Evolutionary conservation across 2,797 vertebrate genomes (phyloP), one percentile per base, ranked within the genome.

Genomic region (Pteronotus mesoamericanus): DNA sequence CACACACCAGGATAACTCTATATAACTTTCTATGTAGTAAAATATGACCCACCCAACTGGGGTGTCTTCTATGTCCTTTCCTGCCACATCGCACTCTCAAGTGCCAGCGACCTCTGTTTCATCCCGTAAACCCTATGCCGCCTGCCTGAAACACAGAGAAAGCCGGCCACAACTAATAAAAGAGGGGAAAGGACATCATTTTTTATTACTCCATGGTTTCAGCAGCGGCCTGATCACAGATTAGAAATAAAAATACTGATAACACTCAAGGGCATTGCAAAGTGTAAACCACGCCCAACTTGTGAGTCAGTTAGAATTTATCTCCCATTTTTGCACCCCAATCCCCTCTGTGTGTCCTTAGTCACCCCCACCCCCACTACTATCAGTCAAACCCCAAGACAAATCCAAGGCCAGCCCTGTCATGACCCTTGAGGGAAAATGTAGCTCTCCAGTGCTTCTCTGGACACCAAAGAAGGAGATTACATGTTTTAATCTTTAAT

Each of bases 401-500:
- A 95, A 91, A 96, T 61, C 79, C 74, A 85, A 66, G 57, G 21
- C 24, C 55, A 86, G 72, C 29, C 37, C 48, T 15, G n/a, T 84
- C 94, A 48, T 1, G 26, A 92, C 61, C 37, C 72, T 94, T 2
- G 0, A 66, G 29, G 16, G 24, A 32, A 66, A 91, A 83, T 59
- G 51, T 14, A 55, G 15, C 19, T 93, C 19, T 94, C 64, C 71
- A 29, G 57, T 9, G 14, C 59, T 71, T 71, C 51, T 69, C 22
- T 84, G 19, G 95, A 77, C 37, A 79, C 22, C 53, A 95, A 79
- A 75, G 22, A 87, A 94, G 48, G 24, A 84, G 72, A 91, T 53
- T 48, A 72, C 12, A 55, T 34, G 61, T 37, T 71, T 91, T 77
- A n/a, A 53, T 64, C 26, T 61, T 91, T 93, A 44, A 77, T 89